Conservation (phyloP, 2,113 vertebrate genomes). For the Eonycteris spelaea region DNA sequence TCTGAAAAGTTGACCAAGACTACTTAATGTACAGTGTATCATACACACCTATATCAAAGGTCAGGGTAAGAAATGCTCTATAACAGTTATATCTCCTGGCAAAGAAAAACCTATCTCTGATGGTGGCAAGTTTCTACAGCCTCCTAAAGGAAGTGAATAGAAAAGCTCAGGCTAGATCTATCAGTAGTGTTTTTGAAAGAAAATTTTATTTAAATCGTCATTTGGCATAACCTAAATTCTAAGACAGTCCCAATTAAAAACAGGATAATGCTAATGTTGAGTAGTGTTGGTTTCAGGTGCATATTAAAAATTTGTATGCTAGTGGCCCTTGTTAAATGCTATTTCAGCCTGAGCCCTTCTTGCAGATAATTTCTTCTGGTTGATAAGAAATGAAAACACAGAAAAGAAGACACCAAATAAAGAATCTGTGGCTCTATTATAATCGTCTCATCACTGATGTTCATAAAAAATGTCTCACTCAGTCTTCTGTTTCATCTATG, state of each 20-base stretch:
- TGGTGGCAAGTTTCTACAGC: not conserved
- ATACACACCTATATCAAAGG: not conserved
- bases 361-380: not conserved
- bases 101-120: not conserved
- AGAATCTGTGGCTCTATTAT: not conserved
- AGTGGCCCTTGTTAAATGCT: not conserved
- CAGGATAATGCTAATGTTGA: not conserved
- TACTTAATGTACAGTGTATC: not conserved
- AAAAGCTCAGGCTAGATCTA: not conserved
- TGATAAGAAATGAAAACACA: not conserved
- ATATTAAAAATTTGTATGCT: not conserved
- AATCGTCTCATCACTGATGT: not conserved
- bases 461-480: not conserved
- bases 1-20: not conserved
- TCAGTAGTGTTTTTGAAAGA: not conserved
- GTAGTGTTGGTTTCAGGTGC: not conserved
- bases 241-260: not conserved
- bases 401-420: not conserved
- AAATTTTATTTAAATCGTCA: not conserved
- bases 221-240: not conserved
- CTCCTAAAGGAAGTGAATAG: not conserved
- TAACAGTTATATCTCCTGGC: not conserved
- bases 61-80: not conserved
- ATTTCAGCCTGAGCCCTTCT: not conserved
- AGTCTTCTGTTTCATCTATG: not conserved